Evolutionary conservation across 1,140 invertebrate species (phyloP).

Genomic region (Orchesella cincta): DNA sequence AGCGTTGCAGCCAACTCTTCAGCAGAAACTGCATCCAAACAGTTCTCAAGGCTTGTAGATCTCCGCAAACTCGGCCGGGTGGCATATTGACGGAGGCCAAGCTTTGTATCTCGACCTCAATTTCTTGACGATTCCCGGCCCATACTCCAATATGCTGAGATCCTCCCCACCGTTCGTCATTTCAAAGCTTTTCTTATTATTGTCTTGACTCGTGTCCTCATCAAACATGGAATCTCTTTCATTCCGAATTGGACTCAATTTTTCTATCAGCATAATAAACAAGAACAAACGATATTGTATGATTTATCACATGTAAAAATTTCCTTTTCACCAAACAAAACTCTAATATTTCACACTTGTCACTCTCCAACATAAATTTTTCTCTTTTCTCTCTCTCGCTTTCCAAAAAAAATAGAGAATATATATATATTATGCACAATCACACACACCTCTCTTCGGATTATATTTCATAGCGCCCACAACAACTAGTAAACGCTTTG

Average conservation of each 20-base stretch:
- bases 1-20: conserved; percentile 23
- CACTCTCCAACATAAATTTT: too few relatives aligned
- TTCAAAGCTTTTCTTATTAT: neutral
- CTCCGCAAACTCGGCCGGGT: conserved; percentile 67
- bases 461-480: too few relatives aligned
- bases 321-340: neutral
- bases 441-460: too few relatives aligned
- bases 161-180: conserved; percentile 42
- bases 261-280: conserved; percentile 48
- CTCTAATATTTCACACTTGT: too few relatives aligned
- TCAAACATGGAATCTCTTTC: conserved; percentile 28
- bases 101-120: conserved; percentile 77
- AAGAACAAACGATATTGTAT: too few relatives aligned
- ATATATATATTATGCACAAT: too few relatives aligned
- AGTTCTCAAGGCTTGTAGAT: conserved; percentile 80
- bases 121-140: conserved; percentile 86
- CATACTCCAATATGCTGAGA: conserved; percentile 69
- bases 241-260: conserved; percentile 42
- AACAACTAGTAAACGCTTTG: too few relatives aligned
- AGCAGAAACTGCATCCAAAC: conserved; percentile 66
- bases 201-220: conserved; percentile 32
- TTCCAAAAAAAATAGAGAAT: neutral
- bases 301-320: too few relatives aligned
- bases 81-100: conserved; percentile 64
- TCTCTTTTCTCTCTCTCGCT: too few relatives aligned